A percentile compares a stretch with the other conserved stretches of the same genome.
Conservation (phyloP, 2,797 vertebrate genomes). For the Toxotes lorentzi region DNA sequence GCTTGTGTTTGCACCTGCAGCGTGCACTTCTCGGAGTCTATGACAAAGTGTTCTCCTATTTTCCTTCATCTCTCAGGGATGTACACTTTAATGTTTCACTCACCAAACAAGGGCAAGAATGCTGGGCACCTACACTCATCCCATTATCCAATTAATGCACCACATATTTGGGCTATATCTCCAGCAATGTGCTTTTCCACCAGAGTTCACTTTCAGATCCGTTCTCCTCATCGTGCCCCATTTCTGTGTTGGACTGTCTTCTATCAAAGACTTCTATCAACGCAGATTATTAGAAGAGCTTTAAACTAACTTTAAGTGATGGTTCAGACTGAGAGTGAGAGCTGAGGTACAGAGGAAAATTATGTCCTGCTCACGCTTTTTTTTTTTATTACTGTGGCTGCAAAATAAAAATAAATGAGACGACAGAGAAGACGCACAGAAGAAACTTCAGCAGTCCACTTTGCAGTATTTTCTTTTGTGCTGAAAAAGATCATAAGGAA, state of each 20-base stretch:
- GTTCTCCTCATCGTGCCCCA: conserved; percentile 27
- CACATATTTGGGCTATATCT: conserved; percentile 74
- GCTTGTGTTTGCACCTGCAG: conserved; percentile 3
- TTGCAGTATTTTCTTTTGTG: conserved; percentile 21
- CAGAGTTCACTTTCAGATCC: conserved; percentile 65
- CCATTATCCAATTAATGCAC: conserved; percentile 64
- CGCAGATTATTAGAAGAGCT: conserved; percentile 35
- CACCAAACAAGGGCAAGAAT: conserved; percentile 79
- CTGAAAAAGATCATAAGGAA: neutral
- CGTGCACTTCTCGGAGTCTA: neutral
- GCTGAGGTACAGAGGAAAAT: neutral
- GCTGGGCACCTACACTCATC: conserved; percentile 46
- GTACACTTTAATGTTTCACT: conserved; percentile 40
- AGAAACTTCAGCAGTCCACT: conserved; percentile 10
- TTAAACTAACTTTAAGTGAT: conserved; percentile 10
- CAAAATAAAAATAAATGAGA: neutral
- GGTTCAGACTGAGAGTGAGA: neutral
- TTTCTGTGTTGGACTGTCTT: no score
- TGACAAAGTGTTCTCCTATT: neutral
- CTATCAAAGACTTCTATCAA: conserved; percentile 32
- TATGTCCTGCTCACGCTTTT: neutral
- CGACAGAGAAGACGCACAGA: neutral
- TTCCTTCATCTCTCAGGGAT: conserved; percentile 34
- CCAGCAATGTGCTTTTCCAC: conserved; percentile 63
- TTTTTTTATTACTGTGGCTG: neutral